Evolutionary conservation across 2,888 invertebrate genomes (phyloP).

Genomic region (Disparrhopalites patrizii): DNA sequence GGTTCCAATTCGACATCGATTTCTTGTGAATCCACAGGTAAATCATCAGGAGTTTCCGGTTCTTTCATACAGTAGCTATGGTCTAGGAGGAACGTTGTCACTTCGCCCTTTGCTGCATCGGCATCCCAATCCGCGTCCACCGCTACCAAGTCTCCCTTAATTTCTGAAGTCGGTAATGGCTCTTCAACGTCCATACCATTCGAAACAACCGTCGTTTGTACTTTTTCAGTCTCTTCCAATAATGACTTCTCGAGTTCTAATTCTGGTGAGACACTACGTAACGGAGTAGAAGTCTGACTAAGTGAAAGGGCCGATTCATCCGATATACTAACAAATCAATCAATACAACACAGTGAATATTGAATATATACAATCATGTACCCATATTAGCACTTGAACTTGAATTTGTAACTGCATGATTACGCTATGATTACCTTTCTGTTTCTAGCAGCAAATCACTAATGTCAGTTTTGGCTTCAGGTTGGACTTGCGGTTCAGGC

Average conservation of each 20-base stretch:
- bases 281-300: conserved; percentile 24
- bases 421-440: conserved; percentile 16
- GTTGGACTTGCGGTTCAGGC: too few relatives aligned
- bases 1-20: conserved; percentile 53
- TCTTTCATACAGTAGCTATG: conserved; percentile 22
- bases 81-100: conserved; percentile 12
- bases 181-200: background rate
- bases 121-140: background rate
- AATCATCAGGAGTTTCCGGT: conserved; percentile 1
- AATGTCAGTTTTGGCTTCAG: conserved; percentile 7
- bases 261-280: conserved; percentile 13
- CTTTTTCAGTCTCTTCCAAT: conserved; percentile 4
- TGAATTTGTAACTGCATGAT: background rate
- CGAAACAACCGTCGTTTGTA: background rate
- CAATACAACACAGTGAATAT: too few relatives aligned
- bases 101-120: background rate
- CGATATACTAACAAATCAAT: conserved; percentile 19
- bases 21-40: conserved; percentile 52
- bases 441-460: conserved; percentile 20
- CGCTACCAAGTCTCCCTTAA: background rate
- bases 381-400: background rate
- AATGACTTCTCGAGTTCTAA: background rate
- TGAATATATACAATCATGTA: background rate
- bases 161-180: background rate
- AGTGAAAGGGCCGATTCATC: conserved; percentile 20